These are phyloP conservation scores for Sanderia malayensis DNA, from an alignment of 30 jellyfish, hydroid and myxozoan species.

Conservation along the genomic window DNA sequence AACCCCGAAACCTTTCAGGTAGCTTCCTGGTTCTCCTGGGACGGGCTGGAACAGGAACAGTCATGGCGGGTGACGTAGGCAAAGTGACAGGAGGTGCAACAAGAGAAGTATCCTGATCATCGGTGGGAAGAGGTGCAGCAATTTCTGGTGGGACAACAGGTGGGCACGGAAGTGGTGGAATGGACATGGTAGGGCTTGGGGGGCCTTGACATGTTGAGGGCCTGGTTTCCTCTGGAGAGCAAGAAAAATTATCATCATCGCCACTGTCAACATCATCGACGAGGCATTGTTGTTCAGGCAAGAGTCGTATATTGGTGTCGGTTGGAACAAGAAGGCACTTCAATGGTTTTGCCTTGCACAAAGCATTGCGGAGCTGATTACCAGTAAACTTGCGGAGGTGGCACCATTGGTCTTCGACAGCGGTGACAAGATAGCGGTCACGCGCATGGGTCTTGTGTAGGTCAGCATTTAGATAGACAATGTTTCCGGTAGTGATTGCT, in stretches of 20 bases:
- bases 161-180: not conserved
- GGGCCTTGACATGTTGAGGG: not conserved
- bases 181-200: not conserved
- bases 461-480: constrained; percentile 9
- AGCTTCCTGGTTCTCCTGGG: not conserved
- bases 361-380: not conserved
- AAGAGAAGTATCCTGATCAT: not conserved
- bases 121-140: not conserved
- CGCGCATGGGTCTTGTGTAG: constrained; percentile 7
- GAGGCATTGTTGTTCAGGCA: not conserved
- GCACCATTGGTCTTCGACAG: not conserved
- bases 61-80: not conserved
- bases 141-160: not conserved
- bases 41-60: not conserved
- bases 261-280: not conserved
- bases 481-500: not conserved
- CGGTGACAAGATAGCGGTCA: constrained; percentile 5
- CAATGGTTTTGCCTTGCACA: not conserved
- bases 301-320: not conserved
- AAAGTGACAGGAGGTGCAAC: not conserved
- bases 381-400: not conserved
- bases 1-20: not conserved
- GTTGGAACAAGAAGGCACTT: not conserved
- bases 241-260: not conserved
- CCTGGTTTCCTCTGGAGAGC: no score